Percentiles rank a stretch among this genome's conserved stretches.
Conservation (phyloP, 2,113 vertebrate species). For the Apodemus sylvaticus region DNA sequence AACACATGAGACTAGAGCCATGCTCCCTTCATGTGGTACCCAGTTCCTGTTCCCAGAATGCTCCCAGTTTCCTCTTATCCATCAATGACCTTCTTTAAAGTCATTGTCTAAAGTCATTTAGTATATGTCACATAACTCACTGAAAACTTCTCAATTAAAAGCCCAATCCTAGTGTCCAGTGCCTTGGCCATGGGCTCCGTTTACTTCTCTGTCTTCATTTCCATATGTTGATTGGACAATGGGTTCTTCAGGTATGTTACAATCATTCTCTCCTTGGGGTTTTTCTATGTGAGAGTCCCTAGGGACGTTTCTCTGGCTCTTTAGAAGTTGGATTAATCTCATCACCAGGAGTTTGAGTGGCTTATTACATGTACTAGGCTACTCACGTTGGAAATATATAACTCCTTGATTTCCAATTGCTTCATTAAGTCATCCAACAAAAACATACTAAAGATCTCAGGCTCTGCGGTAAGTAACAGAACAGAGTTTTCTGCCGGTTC, state of each 20-base stretch:
- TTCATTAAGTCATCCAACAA: neutral
- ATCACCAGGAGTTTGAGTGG: neutral
- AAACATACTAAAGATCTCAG: neutral
- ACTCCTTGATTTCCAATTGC: neutral
- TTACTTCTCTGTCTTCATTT: neutral
- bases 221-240: neutral
- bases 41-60: neutral
- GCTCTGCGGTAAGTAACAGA: neutral
- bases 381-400: neutral
- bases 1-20: neutral
- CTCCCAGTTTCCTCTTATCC: neutral
- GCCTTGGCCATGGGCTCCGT: neutral
- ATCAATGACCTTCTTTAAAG: neutral
- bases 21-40: neutral
- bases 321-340: neutral
- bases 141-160: slow-evolving; percentile 29
- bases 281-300: neutral
- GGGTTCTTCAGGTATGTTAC: neutral
- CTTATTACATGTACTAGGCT: neutral
- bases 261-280: neutral
- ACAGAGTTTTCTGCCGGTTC: neutral
- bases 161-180: neutral
- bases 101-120: too few species aligned
- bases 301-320: neutral
- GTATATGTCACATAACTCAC: neutral